Base-by-base conservation (phyloP, 1,140 invertebrate species). In the Drosophila serrata region DNA sequence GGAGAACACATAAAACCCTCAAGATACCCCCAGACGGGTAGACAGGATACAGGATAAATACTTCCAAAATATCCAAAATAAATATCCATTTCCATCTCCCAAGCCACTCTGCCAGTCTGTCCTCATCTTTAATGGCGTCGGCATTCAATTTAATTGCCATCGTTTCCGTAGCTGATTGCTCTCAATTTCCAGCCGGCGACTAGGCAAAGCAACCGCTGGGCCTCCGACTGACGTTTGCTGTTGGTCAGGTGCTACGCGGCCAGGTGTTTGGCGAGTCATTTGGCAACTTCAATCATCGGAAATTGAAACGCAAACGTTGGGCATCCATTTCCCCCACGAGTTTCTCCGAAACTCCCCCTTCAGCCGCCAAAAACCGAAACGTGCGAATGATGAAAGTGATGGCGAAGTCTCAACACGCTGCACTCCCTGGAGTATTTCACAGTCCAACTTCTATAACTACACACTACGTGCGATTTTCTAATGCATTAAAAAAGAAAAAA, bases 91-190 rank as follows among this genome's bases (percentile, higher is more conserved):
- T 64, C 37, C 40, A 69, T 49, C 37, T 53, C 37, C 29, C 45
- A 53, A 22, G 45, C 19, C 43, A 9, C 42, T 9, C n/a, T n/a
- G n/a, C n/a, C n/a, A n/a, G 24, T 17, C 5, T 22, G 31, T 31
- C 12, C 45, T 79, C 46, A 24, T 60, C 75, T 63, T 56, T 82
- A 86, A 82, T 79, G 75, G 75, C 61, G 59, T 63, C 69, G 78
- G 63, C 80, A 88, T 88, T 87, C 84, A 82, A 88, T 88, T 88
- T 82, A 87, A 87, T 87, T 87, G 84, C 82, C 79, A 69, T 73
- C 79, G 65, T 79, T 87, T 86, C 82, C 79, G 67, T n/a, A 53
- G 57, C 49, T 65, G 59, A 75, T 67, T 79, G 80, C 58, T 69
- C 75, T 75, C 57, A 60, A 75, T 81, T 65, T 67, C 78, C 75